Base-by-base conservation (phyloP, 2,888 invertebrate species). In the Thereva nobilitata region DNA sequence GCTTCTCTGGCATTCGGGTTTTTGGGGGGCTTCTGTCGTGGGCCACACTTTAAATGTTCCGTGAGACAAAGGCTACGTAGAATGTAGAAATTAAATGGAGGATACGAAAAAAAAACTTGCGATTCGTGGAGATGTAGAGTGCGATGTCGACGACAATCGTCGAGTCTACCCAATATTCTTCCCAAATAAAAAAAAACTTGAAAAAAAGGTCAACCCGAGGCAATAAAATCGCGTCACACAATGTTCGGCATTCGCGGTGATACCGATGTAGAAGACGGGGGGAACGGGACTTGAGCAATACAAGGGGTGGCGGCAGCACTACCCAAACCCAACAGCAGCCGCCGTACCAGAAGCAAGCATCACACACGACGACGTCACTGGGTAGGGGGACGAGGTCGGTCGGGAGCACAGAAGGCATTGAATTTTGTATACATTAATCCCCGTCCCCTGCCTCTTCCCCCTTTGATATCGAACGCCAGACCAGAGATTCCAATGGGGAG, bases 221-320 rank as follows among this genome's bases (percentile, higher is more conserved):
- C 44, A 50, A 34, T 41, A 53, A 64, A 64, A 64, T 64, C 52
- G 63, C 63, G 63, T 64, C 63, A 64, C 50, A 64, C 34, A 64
- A 44, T 42, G 23, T 23, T 23, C 23, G 23, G 50, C n/a, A 40
- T 61, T 44, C 53, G 53, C 63, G 63, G 44, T 52, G 41, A 23
- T 47, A 34, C 12, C 9, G 23, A 23, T 23, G 23, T 2, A 23
- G 23, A 5, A 47, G 50, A 52, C 35, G 6, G 44, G 7, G 47
- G 59, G 37, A 59, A 59, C 34, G 56, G 56, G 61, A 38, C 45
- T 50, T 34, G 41, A 49, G 40, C 8, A 50, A 12, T 12, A 3
- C n/a, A 40, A 57, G 45, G 40, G 61, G 41, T 50, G 61, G 23
- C 37, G 45, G 12, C 37, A 3, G 41, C 5, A 9, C 50, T 61